Conservation (phyloP, 2,888 invertebrate genomes). For the Eueremaeus valkanovi region DNA sequence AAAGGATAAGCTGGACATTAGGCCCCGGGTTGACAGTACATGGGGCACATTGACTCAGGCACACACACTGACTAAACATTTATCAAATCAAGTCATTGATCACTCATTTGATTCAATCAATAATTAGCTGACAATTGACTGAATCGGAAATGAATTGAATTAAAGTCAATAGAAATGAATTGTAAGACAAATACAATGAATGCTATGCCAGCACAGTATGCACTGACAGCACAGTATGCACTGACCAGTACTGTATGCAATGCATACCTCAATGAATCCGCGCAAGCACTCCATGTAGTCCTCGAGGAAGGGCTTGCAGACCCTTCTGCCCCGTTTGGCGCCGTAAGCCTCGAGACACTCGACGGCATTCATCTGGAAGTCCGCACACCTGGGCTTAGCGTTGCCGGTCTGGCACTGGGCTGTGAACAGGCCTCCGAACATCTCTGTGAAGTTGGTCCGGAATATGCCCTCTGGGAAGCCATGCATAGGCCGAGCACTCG, state of each 20-base stretch:
- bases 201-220: too few species aligned
- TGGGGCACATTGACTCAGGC: too few species aligned
- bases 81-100: too few species aligned
- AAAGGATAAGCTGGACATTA: too few species aligned
- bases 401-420: background rate
- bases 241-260: background rate
- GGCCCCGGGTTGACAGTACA: too few species aligned
- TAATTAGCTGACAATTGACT: too few species aligned
- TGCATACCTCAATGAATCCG: slow-evolving; percentile 25
- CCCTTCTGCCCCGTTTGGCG: background rate
- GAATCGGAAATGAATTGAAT: too few species aligned
- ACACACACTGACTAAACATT: too few species aligned
- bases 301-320: slow-evolving; percentile 31
- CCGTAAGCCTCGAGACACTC: slow-evolving; percentile 43
- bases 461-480: slow-evolving; percentile 6
- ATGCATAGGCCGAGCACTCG: background rate
- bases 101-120: too few species aligned
- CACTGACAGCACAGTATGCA: background rate
- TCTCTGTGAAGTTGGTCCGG: background rate
- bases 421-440: background rate
- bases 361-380: slow-evolving; percentile 41
- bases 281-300: slow-evolving; percentile 37
- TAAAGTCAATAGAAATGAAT: too few species aligned
- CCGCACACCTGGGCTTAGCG: slow-evolving; percentile 33
- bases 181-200: too few species aligned